phyloP scores from a whole-genome alignment of 2,113 vertebrate species.

The Vicugna pacos region DNA sequence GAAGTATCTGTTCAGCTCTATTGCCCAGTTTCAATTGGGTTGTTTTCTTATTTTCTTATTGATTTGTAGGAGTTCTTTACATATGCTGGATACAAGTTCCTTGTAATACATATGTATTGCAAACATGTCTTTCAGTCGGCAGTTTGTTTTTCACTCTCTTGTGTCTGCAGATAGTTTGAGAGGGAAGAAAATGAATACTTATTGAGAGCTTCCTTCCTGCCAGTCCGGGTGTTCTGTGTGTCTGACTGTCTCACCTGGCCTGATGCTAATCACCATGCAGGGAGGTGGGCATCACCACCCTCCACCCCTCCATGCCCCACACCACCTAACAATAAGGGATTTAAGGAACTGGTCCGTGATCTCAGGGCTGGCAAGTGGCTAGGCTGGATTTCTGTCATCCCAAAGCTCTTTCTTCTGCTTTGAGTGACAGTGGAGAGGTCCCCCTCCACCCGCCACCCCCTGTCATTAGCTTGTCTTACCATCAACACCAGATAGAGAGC shows the following conservation, averaged over 20 bases:
- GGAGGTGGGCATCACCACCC: fast-evolving
- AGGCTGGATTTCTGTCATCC: background rate
- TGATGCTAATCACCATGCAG: background rate
- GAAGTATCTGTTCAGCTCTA: background rate
- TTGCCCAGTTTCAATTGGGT: background rate
- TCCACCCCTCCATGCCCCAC: background rate
- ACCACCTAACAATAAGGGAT: background rate
- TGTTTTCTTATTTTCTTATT: background rate
- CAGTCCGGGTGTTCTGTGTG: background rate
- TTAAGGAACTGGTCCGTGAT: background rate
- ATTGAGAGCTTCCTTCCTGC: background rate
- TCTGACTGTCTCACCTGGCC: background rate
- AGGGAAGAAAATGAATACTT: background rate
- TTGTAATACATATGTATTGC: background rate
- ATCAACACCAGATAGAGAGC: background rate
- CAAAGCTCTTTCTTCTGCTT: background rate
- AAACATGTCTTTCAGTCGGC: background rate
- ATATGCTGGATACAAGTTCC: background rate
- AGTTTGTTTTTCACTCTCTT: background rate
- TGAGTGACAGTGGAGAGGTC: background rate
- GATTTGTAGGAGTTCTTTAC: background rate
- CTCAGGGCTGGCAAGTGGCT: background rate
- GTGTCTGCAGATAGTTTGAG: background rate
- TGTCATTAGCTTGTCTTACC: background rate
- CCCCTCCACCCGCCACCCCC: too few species aligned